Percentiles rank a stretch among this genome's conserved stretches.
These are phyloP conservation scores for Hermaeophaga mercurialis DNA, from an alignment of 2,888 invertebrate genomes.

Conservation along the genomic window DNA sequence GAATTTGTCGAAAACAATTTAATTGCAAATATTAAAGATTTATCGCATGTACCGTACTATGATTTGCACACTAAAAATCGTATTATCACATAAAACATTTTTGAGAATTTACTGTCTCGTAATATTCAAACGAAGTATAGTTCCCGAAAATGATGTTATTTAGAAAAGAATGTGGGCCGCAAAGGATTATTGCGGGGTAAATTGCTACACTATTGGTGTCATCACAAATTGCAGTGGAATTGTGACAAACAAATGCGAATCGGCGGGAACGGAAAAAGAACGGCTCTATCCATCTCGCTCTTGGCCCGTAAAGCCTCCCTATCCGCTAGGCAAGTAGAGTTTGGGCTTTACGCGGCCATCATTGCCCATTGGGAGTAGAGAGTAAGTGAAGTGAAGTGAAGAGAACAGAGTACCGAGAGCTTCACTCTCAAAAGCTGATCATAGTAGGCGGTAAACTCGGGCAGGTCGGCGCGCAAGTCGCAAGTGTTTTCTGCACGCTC, in stretches of 20 bases:
- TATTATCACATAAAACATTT: no score
- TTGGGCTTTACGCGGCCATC: conserved; percentile 19
- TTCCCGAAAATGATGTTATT: no score
- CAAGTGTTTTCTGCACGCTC: conserved; percentile 55
- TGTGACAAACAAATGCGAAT: background rate
- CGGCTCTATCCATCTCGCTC: conserved; percentile 5
- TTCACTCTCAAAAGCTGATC: conserved; percentile 35
- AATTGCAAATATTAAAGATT: no score
- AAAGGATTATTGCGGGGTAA: no score
- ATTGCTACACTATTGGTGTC: no score
- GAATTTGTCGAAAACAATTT: no score
- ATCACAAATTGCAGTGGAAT: no score
- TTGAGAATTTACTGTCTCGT: no score
- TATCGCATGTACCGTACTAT: no score
- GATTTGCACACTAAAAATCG: no score
- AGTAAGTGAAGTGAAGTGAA: conserved; percentile 19
- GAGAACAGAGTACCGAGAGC: conserved; percentile 22
- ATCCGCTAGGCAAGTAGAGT: background rate
- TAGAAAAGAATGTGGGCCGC: no score
- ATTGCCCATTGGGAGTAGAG: conserved; percentile 21
- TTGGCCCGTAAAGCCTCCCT: background rate
- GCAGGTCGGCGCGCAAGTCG: conserved; percentile 54
- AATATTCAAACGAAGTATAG: no score
- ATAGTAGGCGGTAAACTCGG: conserved; percentile 57
- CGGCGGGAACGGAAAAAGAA: background rate